Evolutionary conservation across 2,797 vertebrate genomes (phyloP).

Genomic region (Sphenopsis melanotis): DNA sequence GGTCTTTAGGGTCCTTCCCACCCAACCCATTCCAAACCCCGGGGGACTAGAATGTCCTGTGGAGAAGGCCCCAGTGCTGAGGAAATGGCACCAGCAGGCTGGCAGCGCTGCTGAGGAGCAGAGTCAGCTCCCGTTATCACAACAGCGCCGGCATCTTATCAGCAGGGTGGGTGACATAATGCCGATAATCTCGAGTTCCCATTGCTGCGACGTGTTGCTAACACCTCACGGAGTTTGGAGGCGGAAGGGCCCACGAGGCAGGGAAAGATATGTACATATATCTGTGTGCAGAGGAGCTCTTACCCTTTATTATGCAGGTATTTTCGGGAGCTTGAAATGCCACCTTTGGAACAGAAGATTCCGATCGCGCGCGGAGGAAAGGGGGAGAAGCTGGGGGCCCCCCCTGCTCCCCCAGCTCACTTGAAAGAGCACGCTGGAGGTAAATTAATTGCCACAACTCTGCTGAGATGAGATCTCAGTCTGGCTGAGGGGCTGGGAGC

Average conservation of each 20-base stretch:
- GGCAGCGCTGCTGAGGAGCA: neutral
- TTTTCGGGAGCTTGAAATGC: slow-evolving; percentile 14
- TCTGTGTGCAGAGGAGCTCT: neutral
- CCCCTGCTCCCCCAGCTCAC: neutral
- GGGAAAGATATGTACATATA: neutral
- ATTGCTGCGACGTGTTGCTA: neutral
- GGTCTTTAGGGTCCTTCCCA: neutral
- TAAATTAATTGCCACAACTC: neutral
- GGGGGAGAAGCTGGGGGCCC: neutral
- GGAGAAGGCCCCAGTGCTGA: neutral
- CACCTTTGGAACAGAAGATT: neutral
- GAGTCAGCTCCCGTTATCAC: neutral
- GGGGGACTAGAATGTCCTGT: neutral
- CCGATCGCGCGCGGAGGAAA: neutral
- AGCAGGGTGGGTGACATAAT: neutral
- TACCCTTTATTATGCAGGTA: slow-evolving; percentile 40
- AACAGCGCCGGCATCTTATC: neutral
- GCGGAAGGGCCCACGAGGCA: neutral
- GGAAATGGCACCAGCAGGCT: neutral
- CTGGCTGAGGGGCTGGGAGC: neutral
- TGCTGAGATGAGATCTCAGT: neutral
- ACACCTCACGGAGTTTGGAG: neutral
- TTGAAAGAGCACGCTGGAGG: neutral
- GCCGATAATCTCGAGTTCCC: neutral
- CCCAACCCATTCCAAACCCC: neutral